These are phyloP conservation scores for Florisuga fusca DNA, from an alignment of 2,797 vertebrate genomes.

Conservation along the genomic window DNA sequence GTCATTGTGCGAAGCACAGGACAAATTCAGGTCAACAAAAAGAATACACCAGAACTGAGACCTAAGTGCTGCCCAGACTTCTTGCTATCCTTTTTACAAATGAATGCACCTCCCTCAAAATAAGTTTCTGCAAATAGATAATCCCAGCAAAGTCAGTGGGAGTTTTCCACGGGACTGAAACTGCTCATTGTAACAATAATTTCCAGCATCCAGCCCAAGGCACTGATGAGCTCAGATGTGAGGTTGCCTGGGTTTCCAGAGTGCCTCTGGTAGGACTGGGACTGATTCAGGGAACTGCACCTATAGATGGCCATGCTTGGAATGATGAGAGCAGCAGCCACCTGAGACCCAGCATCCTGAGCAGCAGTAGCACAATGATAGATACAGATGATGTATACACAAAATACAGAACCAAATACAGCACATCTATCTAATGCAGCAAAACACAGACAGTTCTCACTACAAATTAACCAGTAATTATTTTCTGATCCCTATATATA, in stretches of 20 bases:
- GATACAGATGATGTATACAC: too few species aligned
- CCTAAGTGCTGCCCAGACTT: neutral
- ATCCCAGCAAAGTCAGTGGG: conserved; percentile 29
- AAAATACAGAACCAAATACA: neutral
- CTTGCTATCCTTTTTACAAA: neutral
- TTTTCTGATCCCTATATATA: neutral
- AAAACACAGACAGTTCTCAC: neutral
- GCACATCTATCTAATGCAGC: neutral
- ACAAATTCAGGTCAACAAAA: neutral
- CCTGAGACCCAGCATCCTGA: neutral
- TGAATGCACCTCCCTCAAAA: conserved; percentile 27
- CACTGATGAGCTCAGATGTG: fast-evolving
- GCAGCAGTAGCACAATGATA: neutral
- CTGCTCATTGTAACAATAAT: conserved; percentile 33
- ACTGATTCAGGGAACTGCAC: neutral
- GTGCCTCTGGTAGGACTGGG: neutral
- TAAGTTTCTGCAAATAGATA: conserved; percentile 46
- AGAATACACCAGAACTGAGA: neutral
- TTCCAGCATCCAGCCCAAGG: conserved; percentile 37
- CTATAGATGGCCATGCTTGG: neutral
- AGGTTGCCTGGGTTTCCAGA: neutral
- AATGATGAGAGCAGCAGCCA: neutral
- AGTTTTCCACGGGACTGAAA: conserved; percentile 48
- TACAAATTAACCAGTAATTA: neutral
- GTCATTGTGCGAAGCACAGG: neutral